Evolutionary conservation across 2,797 vertebrate species (phyloP).

Genomic region (Sciaenops ocellatus): DNA sequence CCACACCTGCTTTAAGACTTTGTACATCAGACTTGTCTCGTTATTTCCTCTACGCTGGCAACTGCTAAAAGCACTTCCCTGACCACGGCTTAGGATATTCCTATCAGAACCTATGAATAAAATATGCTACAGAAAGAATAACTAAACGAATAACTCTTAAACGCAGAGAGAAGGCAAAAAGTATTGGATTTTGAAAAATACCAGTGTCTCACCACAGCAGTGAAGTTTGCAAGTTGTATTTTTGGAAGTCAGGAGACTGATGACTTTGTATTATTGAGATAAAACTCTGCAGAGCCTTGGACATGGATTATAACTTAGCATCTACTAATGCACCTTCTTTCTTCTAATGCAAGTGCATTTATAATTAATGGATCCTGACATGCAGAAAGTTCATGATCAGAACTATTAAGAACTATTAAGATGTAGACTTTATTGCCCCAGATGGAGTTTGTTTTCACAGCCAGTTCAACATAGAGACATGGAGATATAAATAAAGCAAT

Average conservation of each 20-base stretch:
- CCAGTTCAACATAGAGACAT: too few relatives aligned
- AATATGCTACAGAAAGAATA: conserved; percentile 24
- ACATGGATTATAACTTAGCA: conserved; percentile 11
- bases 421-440: too few relatives aligned
- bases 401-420: too few relatives aligned
- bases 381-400: conserved; percentile 2
- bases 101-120: conserved; percentile 29
- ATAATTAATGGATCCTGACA: conserved; percentile 23
- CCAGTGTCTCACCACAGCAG: conserved; percentile 20
- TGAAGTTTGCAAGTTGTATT: conserved; percentile 10
- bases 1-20: conserved; percentile 53
- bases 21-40: conserved; percentile 37
- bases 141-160: conserved; percentile 7
- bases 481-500: too few relatives aligned
- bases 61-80: conserved; percentile 23
- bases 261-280: conserved; percentile 4
- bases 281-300: conserved; percentile 8
- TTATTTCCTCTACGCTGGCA: conserved; percentile 30
- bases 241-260: conserved; percentile 10
- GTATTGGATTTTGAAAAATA: conserved; percentile 38
- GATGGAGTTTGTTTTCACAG: too few relatives aligned
- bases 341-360: conserved; percentile 20
- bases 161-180: conserved; percentile 6
- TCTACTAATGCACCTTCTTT: conserved; percentile 1
- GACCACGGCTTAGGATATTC: conserved; percentile 33